Evolutionary conservation across 2,113 vertebrate species (phyloP), one percentile per base, ranked within the genome.

Genomic region (Amphiprion ocellaris): DNA sequence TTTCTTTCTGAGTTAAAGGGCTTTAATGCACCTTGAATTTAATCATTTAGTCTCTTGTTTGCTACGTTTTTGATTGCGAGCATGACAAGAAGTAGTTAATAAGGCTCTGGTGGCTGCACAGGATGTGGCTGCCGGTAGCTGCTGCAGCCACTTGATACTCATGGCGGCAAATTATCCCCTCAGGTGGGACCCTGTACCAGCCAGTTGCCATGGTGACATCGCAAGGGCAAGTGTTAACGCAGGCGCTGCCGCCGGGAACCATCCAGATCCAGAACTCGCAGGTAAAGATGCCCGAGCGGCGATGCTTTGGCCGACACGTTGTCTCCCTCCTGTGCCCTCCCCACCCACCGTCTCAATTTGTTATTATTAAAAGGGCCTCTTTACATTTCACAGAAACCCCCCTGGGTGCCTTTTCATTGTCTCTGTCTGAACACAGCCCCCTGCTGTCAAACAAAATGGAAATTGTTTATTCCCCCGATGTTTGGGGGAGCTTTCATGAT

Each of bases 181-280:
- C 94, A 98, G 97, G 98, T 94, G 98, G 97, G 93, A 96, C 97
- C 75, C 86, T 99, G 94, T 99, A 99, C 96, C 98, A 99, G 95
- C 98, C 98, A 0, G 98, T 99, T 97, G 95, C 98, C 1, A 99
- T 99, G 98, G 97, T 99, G 95, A 99, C 97, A 71, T 98, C 98
- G 58, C 98, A 99, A 94, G 98, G 97, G 92, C 98, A 99, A 95
- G 96, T 99, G 91, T 95, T 99, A 79, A 95, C 98, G 79, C 98
- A 99, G 90, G 95, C 96, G 83, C 95, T 99, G 79, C 94, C 97
- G 70, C 96, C 97, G 50, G 96, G 97, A 87, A 96, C 97, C 91
- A 97, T 99, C 92, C 98, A 98, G 94, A 96, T 99, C 93, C 98
- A 99, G 94, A 99, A 93, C 26, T 93, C 97, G 80, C 98, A 99